Conservation (phyloP, 2,888 invertebrate genomes). For the Odontocolon sp. region DNA sequence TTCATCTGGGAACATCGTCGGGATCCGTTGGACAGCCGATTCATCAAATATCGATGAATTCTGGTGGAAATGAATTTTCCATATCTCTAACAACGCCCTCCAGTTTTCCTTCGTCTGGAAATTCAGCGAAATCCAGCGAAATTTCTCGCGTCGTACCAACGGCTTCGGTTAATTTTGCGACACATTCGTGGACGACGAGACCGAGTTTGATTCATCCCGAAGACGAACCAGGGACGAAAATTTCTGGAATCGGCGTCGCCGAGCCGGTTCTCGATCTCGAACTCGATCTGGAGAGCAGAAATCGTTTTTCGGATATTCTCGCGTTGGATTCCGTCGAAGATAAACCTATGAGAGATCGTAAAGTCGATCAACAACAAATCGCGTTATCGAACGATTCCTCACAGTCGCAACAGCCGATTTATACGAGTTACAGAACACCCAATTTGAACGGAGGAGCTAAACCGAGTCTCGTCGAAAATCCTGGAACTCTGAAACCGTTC, state of each 20-base stretch:
- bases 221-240: slow-evolving; percentile 46
- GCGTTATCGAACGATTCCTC: slow-evolving; percentile 11
- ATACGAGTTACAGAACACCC: slow-evolving; percentile 77
- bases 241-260: slow-evolving; percentile 77
- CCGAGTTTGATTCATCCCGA: slow-evolving; percentile 18
- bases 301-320: slow-evolving; percentile 70
- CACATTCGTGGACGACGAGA: slow-evolving; percentile 1
- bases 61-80: neutral
- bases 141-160: neutral
- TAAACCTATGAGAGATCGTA: slow-evolving; percentile 63
- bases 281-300: slow-evolving; percentile 73
- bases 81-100: neutral
- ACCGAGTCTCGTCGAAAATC: slow-evolving; percentile 74
- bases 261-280: slow-evolving; percentile 78
- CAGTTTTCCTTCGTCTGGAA: neutral
- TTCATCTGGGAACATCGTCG: slow-evolving; percentile 71
- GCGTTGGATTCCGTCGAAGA: slow-evolving; percentile 58
- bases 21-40: slow-evolving; percentile 24
- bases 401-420: slow-evolving; percentile 68
- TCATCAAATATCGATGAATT: neutral
- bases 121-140: neutral
- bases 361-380: slow-evolving; percentile 55
- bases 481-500: slow-evolving; percentile 76
- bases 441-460: slow-evolving; percentile 74
- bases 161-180: neutral